Evolutionary conservation across 2,888 invertebrate genomes (phyloP).

Genomic region (Acronicta leporina): DNA sequence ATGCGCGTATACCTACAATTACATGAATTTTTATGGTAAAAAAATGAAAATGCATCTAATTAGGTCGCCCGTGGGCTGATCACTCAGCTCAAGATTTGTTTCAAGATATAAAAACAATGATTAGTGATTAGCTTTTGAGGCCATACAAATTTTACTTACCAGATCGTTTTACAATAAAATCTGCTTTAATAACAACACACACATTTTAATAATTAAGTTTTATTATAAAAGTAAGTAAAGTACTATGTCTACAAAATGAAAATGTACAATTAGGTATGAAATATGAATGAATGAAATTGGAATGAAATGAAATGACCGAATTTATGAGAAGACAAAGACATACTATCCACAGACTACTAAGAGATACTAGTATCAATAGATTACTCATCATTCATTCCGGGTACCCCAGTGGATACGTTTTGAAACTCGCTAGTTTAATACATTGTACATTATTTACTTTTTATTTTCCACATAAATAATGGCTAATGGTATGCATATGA

Average conservation of each 20-base stretch:
- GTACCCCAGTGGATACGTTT: neutral
- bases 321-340: neutral
- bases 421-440: neutral
- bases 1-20: neutral
- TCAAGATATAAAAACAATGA: constrained; percentile 8
- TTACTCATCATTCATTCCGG: constrained; percentile 51
- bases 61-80: constrained; percentile 52
- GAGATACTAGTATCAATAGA: too few species aligned
- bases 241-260: too few species aligned
- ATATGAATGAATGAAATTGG: too few species aligned
- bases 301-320: constrained; percentile 1
- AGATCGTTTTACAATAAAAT: constrained; percentile 30
- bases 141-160: constrained; percentile 51
- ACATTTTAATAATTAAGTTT: constrained; percentile 50
- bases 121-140: neutral
- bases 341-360: too few species aligned
- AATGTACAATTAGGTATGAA: constrained; percentile 38
- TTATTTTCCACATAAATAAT: too few species aligned
- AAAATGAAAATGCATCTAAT: constrained; percentile 27
- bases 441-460: too few species aligned
- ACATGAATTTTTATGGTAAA: neutral
- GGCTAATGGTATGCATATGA: too few species aligned
- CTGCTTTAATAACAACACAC: constrained; percentile 16
- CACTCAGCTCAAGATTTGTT: constrained; percentile 30
- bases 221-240: too few species aligned